A percentile compares a stretch with the other conserved stretches of the same genome.
phyloP scores from a whole-genome alignment of 2,888 invertebrate genomes.

The Dendrolimus houi region DNA sequence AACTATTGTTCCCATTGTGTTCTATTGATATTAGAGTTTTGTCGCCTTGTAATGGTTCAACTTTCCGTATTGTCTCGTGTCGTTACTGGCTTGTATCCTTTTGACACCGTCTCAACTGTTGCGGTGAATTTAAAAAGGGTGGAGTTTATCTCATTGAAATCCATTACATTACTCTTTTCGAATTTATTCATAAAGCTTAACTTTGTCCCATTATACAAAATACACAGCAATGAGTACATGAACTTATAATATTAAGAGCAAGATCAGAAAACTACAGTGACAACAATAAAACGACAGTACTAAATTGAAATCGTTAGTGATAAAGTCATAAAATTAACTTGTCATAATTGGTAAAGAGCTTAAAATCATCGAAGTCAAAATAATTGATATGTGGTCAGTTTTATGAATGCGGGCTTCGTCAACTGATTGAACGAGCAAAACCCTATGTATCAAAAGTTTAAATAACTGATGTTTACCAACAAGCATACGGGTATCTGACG shows the following conservation, averaged over 20 bases:
- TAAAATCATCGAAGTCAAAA: conserved; percentile 56
- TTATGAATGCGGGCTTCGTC: conserved; percentile 60
- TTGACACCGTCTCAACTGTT: conserved; percentile 43
- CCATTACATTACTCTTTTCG: conserved; percentile 19
- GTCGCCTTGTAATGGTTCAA: conserved; percentile 69
- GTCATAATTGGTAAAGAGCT: conserved; percentile 53
- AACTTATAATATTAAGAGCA: background rate
- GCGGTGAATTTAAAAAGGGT: conserved; percentile 58
- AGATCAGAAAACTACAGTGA: background rate
- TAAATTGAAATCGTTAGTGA: background rate
- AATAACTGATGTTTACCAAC: conserved; percentile 36
- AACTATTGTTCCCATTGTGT: conserved; percentile 73
- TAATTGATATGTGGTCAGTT: conserved; percentile 65
- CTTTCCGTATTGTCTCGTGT: conserved; percentile 59
- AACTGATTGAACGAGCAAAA: conserved; percentile 26
- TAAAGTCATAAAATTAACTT: conserved; percentile 53
- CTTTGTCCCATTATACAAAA: background rate
- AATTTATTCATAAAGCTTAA: background rate
- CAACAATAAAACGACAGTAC: background rate
- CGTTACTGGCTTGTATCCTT: conserved; percentile 40
- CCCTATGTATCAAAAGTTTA: conserved; percentile 49
- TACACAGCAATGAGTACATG: background rate
- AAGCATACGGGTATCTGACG: conserved; percentile 42
- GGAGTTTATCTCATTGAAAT: conserved; percentile 50
- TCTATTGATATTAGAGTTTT: conserved; percentile 70